Base-by-base conservation (phyloP, 2,113 vertebrate species). In the Balaeniceps rex region DNA sequence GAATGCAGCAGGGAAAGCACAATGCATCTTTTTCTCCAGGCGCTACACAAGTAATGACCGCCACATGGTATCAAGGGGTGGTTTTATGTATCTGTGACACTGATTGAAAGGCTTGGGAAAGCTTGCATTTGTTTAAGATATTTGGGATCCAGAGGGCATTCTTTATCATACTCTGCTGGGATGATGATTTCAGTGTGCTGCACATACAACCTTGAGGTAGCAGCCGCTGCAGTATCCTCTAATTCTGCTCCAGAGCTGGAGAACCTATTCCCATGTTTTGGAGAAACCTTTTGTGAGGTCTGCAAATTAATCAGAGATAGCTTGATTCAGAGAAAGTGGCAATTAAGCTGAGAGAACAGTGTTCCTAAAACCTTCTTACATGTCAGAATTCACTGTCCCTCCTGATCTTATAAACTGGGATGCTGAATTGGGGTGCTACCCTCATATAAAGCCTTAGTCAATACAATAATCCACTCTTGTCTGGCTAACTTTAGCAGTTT, bases 121-220 rank as follows among this genome's bases (percentile, higher is more conserved):
- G 78, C 46, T 92, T 88, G 63, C 61, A 60, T 95, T 87, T 91
- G 70, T 93, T 94, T 34, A 91, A 92, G 91, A 19, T 81, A 64
- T 44, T 82, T 83, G 38, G 38, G 46, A 95, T 94, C 88, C 82
- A 77, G 90, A 46, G 77, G 38, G 38, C 33, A 34, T 94, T 85
- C 52, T 88, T 77, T 38, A 57, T 91, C 38, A 40, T 47, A 12
- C 54, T 88, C 28, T 63, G 28, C 24, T 61, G 63, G 42, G 61
- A 34, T 83, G 36, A 70, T 82, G 42, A 74, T 71, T 78, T 91
- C 75, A 40, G 36, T 31, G 11, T 77, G 66, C 75, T 86, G 52
- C 44, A 28, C 6, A 1, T 51, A 55, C 26, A 89, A 13, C 58
- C 86, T 88, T 57, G 60, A 61, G 38, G 31, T 33, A 47, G 83